phyloP scores from a whole-genome alignment of 2,797 vertebrate genomes.

The Oreochromis grahami region DNA sequence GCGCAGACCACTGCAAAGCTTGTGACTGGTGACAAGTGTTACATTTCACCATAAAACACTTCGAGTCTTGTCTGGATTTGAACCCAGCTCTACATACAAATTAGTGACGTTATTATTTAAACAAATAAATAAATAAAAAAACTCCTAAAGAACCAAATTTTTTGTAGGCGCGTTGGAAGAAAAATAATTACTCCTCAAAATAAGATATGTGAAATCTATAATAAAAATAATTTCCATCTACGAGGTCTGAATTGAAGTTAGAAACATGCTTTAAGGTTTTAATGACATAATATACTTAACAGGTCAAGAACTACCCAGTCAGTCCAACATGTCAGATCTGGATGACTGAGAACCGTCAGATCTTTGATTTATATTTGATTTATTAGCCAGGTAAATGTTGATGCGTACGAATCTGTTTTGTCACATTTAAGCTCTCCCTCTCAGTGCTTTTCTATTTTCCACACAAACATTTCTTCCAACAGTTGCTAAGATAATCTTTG shows the following conservation, averaged over 20 bases:
- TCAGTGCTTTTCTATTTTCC: not conserved
- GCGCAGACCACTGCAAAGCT: not conserved
- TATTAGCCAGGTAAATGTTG: not conserved
- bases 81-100: not conserved
- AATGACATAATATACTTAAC: not conserved
- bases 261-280: not conserved
- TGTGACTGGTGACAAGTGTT: not conserved
- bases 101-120: not conserved
- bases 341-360: no score
- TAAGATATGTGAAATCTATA: not conserved
- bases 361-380: not conserved
- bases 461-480: not conserved
- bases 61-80: not conserved
- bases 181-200: not conserved
- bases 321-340: not conserved
- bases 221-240: not conserved
- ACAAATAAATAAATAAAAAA: not conserved
- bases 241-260: not conserved
- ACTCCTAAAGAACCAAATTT: not conserved
- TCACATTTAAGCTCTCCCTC: not conserved
- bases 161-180: not conserved
- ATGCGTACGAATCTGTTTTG: not conserved
- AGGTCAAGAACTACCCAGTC: not conserved
- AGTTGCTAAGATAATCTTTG: not conserved
- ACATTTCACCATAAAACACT: not conserved